Percentiles rank a stretch among this genome's conserved stretches.
These are phyloP conservation scores for Nephotettix cincticeps DNA, from an alignment of 1,140 invertebrate genomes.

Conservation along the genomic window DNA sequence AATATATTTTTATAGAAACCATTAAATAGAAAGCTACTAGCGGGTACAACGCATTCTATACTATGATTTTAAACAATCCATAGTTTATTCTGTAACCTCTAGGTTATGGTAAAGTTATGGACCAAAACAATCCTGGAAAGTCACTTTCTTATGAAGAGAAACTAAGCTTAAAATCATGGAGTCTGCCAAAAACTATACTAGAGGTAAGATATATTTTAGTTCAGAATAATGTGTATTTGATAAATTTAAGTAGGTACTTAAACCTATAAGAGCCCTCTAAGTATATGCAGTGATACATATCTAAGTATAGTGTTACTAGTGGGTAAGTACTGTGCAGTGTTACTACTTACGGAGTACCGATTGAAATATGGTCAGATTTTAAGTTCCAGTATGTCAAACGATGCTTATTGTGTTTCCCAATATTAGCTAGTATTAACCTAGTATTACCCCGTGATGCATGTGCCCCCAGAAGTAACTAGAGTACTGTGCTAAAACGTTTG, in stretches of 20 bases:
- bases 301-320: background rate
- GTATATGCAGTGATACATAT: background rate
- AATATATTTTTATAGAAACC: too few species aligned
- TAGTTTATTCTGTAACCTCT: too few species aligned
- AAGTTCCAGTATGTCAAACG: background rate
- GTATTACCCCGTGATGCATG: too few species aligned
- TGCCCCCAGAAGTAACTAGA: too few species aligned
- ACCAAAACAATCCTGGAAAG: background rate
- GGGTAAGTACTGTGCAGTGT: background rate
- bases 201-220: conserved; percentile 39
- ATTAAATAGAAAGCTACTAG: too few species aligned
- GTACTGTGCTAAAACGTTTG: too few species aligned
- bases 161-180: conserved; percentile 57
- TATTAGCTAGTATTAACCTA: too few species aligned
- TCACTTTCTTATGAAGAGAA: conserved; percentile 43
- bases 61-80: too few species aligned
- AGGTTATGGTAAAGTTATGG: background rate
- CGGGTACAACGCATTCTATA: too few species aligned
- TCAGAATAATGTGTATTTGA: conserved; percentile 8
- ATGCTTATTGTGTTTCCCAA: too few species aligned
- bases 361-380: background rate
- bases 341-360: background rate
- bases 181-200: conserved; percentile 61
- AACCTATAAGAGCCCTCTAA: background rate
- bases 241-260: background rate